Base-by-base conservation (phyloP, 2,113 vertebrate species). In the Gambusia affinis region DNA sequence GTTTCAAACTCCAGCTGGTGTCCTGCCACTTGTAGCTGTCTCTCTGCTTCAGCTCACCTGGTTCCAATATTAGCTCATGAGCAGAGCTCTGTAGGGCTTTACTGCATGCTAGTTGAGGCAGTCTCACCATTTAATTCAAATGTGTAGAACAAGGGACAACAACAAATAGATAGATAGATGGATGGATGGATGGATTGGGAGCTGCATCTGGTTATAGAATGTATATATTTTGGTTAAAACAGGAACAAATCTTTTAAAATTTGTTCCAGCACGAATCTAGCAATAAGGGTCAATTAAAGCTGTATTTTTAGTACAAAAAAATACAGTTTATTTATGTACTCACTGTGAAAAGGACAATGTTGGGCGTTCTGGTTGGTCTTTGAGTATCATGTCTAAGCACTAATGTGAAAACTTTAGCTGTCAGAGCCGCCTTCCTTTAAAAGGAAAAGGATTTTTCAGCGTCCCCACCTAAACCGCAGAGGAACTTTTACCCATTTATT, bases 141-240 rank as follows among this genome's bases (percentile, higher is more conserved):
- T 37, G 35, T 37, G 35, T 11, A 37, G 35, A 37, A 37, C 35
- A 37, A 37, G 35, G 10, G 35, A 37, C 35, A 27, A 27, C 27
- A 27, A 27, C 27, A 27, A 27, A 27, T 27, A 27, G 3, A 44
- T 44, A 14, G 4, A 44, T 17, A 44, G 14, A 42, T 42, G 14
- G 10, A 42, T 12, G 14, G 10, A 42, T 42, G 14, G 10, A 42
- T 12, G 14, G 27, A 27, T 60, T 12, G 1, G 60, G 35, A 73
- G 63, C 72, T 77, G 69, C 86, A 89, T 92, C 82, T 80, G 54
- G 70, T 30, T 7, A 76, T 69, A 54, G 60, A 82, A n/a, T 47
- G 15, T 47, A 72, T 57, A 74, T 61, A 22, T 11, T 60, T 8
- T 60, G 2, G 15, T 72, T 57, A 69, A 64, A 11, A 27, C 33